Percentiles rank a stretch among this genome's conserved stretches.
These are phyloP conservation scores for Musca domestica DNA, from an alignment of 1,140 invertebrate genomes.

Conservation along the genomic window DNA sequence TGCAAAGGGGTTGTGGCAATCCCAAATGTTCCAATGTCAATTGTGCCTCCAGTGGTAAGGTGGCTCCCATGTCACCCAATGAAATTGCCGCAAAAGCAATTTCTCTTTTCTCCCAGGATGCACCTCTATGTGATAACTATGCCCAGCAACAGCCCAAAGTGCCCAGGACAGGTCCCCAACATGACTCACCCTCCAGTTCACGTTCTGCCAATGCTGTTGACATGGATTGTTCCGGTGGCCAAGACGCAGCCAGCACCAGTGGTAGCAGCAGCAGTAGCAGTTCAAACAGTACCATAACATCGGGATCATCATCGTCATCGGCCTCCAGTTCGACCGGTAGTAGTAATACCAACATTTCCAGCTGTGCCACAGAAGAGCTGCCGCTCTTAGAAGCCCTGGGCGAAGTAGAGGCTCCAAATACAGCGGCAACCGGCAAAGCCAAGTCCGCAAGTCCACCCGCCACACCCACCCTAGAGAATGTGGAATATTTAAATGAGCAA, in stretches of 20 bases:
- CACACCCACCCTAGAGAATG: conserved; percentile 24
- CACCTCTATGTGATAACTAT: conserved; percentile 71
- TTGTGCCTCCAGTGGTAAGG: conserved; percentile 85
- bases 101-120: conserved; percentile 80
- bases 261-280: conserved; percentile 31
- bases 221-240: conserved; percentile 43
- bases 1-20: conserved; percentile 88
- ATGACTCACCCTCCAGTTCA: conserved; percentile 28
- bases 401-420: neutral
- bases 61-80: conserved; percentile 78
- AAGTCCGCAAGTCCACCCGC: conserved; percentile 2
- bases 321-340: conserved; percentile 1
- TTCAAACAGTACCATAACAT: conserved; percentile 34
- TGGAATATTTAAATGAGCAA: conserved; percentile 66
- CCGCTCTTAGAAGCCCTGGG: conserved; percentile 10
- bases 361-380: conserved; percentile 18
- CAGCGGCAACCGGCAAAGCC: neutral
- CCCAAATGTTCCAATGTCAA: conserved; percentile 76
- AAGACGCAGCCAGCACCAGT: neutral
- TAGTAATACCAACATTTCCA: conserved; percentile 22
- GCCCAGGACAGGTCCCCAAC: conserved; percentile 7
- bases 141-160: conserved; percentile 70
- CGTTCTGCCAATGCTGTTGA: conserved; percentile 26
- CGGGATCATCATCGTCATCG: conserved; percentile 17
- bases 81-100: conserved; percentile 85